Evolutionary conservation across 64 coral and sea anemone species (phyloP).

Genomic region (Orbicella faveolata): DNA sequence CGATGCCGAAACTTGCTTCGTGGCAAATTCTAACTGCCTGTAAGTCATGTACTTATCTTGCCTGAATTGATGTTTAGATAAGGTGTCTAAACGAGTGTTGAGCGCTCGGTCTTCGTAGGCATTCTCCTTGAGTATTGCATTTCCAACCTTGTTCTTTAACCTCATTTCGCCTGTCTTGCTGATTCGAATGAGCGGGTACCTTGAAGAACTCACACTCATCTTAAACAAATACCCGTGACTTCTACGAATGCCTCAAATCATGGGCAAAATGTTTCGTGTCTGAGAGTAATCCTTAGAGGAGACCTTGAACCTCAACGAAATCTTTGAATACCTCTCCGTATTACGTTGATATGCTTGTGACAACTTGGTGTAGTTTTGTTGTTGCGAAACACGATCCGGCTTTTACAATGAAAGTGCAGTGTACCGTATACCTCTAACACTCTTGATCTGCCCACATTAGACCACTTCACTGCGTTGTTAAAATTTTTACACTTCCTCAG

Average conservation of each 20-base stretch:
- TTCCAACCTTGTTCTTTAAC: conserved; percentile 78
- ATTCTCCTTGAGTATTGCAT: conserved; percentile 85
- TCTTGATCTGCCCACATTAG: neutral
- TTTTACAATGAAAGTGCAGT: neutral
- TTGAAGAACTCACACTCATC: conserved; percentile 76
- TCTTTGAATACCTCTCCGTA: neutral
- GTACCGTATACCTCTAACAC: neutral
- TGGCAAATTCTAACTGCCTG: conserved; percentile 87
- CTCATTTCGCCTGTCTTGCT: conserved; percentile 92
- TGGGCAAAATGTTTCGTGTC: neutral
- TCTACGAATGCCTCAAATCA: neutral
- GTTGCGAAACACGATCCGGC: conserved; percentile 13
- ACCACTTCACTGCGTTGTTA: neutral
- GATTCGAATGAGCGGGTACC: conserved; percentile 78
- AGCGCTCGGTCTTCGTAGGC: conserved; percentile 85
- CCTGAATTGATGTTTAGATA: conserved; percentile 68
- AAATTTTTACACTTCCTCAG: conserved; percentile 26
- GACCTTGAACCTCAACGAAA: neutral
- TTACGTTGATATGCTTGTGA: neutral
- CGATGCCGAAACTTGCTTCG: conserved; percentile 73
- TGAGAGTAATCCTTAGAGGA: neutral
- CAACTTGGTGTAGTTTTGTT: neutral
- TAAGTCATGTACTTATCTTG: conserved; percentile 93
- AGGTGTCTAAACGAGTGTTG: conserved; percentile 52
- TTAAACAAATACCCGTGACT: neutral